These are phyloP conservation scores for Embiotoca jacksoni DNA, from an alignment of 2,113 vertebrate species.

Conservation along the genomic window DNA sequence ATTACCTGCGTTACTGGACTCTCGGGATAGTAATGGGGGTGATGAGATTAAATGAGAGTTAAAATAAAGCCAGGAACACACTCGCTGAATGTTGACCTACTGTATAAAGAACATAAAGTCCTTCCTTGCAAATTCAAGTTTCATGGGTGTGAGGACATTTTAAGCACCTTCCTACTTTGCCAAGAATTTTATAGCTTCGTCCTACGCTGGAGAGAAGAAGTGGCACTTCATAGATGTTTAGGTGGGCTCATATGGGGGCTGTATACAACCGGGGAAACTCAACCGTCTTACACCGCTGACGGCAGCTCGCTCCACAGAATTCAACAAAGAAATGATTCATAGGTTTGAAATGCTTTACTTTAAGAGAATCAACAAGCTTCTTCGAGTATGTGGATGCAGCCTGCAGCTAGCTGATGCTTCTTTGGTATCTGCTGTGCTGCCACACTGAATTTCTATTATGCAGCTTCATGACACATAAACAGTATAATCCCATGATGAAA, in stretches of 20 bases:
- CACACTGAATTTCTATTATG: conserved; percentile 25
- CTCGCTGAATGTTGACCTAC: neutral
- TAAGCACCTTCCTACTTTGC: neutral
- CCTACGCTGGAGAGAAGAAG: too few relatives aligned
- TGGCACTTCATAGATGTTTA: too few relatives aligned
- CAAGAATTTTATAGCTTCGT: neutral
- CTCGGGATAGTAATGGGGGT: conserved; percentile 43
- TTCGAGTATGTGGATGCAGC: neutral
- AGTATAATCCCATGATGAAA: conserved; percentile 18
- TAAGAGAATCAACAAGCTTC: neutral
- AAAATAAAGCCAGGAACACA: conserved; percentile 23
- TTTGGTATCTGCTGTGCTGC: conserved; percentile 2
- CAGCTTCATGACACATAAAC: conserved; percentile 3
- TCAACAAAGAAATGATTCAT: neutral
- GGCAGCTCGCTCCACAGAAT: neutral
- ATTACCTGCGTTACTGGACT: conserved; percentile 50
- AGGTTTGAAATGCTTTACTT: neutral
- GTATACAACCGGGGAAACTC: too few relatives aligned
- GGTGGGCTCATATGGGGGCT: too few relatives aligned
- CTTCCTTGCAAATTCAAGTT: conserved; percentile 7
- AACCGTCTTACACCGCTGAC: too few relatives aligned
- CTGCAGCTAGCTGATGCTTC: conserved; percentile 16
- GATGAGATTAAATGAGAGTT: conserved; percentile 50
- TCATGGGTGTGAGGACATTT: conserved; percentile 23
- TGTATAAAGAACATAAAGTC: conserved; percentile 7